phyloP scores from a whole-genome alignment of 2,113 vertebrate species.

The Pelmatolapia mariae region DNA sequence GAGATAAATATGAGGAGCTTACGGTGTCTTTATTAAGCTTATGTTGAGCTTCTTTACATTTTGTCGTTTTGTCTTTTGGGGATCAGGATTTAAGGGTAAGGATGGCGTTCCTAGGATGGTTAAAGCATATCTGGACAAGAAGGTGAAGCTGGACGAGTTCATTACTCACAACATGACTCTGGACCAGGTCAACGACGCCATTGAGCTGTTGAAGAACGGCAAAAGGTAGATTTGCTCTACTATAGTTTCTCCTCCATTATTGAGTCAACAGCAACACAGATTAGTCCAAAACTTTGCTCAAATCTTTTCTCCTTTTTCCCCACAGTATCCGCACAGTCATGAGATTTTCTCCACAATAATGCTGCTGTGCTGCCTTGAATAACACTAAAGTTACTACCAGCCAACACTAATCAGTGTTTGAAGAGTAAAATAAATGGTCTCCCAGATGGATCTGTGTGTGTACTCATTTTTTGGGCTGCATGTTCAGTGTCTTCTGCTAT shows the following conservation, averaged over 20 bases:
- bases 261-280: background rate
- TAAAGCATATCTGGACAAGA: conserved; percentile 71
- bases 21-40: background rate
- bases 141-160: conserved; percentile 74
- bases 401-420: background rate
- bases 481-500: background rate
- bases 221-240: conserved; percentile 59
- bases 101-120: conserved; percentile 74
- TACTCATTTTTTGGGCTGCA: background rate
- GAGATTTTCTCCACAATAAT: conserved; percentile 66
- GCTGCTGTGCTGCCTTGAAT: background rate
- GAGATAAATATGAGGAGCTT: background rate
- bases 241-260: background rate
- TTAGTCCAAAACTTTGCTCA: background rate
- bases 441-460: background rate
- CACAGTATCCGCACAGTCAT: conserved; percentile 84
- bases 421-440: background rate
- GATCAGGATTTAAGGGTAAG: conserved; percentile 72
- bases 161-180: conserved; percentile 74
- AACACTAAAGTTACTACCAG: background rate
- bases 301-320: background rate
- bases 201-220: conserved; percentile 71
- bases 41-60: background rate
- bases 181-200: conserved; percentile 72
- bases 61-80: background rate